Percentiles rank a stretch among this genome's conserved stretches.
These are phyloP conservation scores for Lophius piscatorius DNA, from an alignment of 2,113 vertebrate genomes.

Conservation along the genomic window DNA sequence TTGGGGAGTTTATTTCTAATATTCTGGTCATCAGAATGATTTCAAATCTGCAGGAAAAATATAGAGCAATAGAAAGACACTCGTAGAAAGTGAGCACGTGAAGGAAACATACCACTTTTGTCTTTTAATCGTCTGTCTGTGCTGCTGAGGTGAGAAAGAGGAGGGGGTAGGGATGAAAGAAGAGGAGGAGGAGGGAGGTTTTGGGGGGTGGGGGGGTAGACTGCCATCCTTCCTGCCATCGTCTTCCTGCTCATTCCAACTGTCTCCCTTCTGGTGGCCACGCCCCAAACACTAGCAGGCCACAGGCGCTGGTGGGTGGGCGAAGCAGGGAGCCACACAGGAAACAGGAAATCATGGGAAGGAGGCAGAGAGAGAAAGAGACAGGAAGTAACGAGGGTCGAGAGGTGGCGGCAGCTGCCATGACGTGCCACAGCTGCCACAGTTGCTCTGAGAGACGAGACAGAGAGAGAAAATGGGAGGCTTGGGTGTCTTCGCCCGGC, in stretches of 20 bases:
- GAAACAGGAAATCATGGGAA: slow-evolving; percentile 68
- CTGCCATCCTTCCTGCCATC: slow-evolving; percentile 56
- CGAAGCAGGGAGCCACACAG: slow-evolving; percentile 40
- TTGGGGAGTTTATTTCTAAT: too few species aligned
- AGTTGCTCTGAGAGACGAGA: slow-evolving; percentile 41
- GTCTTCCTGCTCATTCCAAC: slow-evolving; percentile 58
- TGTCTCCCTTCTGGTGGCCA: slow-evolving; percentile 51
- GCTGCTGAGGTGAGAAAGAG: slow-evolving; percentile 42
- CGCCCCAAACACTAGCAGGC: slow-evolving; percentile 42
- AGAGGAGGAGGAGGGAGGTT: slow-evolving; percentile 31
- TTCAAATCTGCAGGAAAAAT: too few species aligned
- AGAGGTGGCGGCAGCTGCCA: slow-evolving; percentile 22
- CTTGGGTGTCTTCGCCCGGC: slow-evolving; percentile 26
- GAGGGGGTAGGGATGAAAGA: slow-evolving; percentile 35
- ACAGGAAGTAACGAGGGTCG: slow-evolving; percentile 59
- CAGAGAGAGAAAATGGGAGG: slow-evolving; percentile 32
- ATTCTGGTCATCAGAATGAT: too few species aligned
- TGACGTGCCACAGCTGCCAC: slow-evolving; percentile 52
- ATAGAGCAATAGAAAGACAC: background rate
- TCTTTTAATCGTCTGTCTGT: background rate
- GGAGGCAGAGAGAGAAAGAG: slow-evolving; percentile 32
- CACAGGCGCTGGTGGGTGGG: slow-evolving; percentile 42
- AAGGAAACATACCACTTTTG: slow-evolving; percentile 6
- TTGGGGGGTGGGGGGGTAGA: slow-evolving; percentile 25
- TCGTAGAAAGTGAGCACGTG: background rate